Evolutionary conservation across 2,888 invertebrate genomes (phyloP).

Genomic region (Thysanoteuthis rhombus): DNA sequence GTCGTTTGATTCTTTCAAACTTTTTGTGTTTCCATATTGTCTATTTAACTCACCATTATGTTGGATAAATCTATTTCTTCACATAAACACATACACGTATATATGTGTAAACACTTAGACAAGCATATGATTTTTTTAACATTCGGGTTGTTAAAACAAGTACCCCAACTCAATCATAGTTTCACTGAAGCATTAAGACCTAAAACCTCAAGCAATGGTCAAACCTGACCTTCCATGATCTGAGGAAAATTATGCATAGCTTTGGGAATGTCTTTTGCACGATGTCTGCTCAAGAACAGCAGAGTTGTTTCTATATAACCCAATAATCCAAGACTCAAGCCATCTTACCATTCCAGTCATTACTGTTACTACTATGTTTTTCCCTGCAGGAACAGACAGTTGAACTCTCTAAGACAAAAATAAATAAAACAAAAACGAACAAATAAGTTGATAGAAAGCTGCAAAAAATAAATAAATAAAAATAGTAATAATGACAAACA

Average conservation of each 20-base stretch:
- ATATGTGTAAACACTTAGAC: background rate
- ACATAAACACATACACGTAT: background rate
- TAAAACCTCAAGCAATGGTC: background rate
- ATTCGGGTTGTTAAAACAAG: background rate
- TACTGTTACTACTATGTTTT: background rate
- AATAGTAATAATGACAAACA: background rate
- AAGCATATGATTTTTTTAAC: background rate
- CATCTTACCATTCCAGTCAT: background rate
- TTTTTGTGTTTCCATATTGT: too few relatives aligned
- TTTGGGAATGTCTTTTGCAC: background rate
- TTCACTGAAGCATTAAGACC: background rate
- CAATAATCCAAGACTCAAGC: background rate
- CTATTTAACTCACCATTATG: too few relatives aligned
- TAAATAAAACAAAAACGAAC: background rate
- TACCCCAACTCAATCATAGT: background rate
- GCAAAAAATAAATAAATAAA: background rate
- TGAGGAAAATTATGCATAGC: background rate
- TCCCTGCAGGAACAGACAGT: background rate
- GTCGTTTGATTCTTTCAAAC: too few relatives aligned
- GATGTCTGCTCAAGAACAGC: background rate
- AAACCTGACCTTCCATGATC: background rate
- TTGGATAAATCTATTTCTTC: too few relatives aligned
- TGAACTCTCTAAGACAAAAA: background rate
- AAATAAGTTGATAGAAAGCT: background rate
- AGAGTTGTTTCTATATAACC: background rate